These are phyloP conservation scores for Drosophila quadrilineata DNA, from an alignment of 1,140 invertebrate genomes.

Conservation along the genomic window DNA sequence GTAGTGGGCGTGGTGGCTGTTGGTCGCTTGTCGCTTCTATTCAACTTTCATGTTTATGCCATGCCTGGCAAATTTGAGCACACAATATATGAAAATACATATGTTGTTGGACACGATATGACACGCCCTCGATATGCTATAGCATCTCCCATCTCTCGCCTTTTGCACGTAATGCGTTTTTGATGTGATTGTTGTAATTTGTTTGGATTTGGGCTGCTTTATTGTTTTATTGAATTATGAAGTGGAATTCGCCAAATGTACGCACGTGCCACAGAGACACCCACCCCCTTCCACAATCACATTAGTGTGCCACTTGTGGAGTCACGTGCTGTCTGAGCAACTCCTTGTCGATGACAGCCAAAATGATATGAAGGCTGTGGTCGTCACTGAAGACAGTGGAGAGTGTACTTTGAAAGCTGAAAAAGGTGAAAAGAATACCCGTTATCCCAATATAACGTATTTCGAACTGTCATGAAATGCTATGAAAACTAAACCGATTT, in stretches of 20 bases:
- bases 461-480: no score
- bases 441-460: no score
- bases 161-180: conserved; percentile 15
- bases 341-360: conserved; percentile 11
- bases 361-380: no score
- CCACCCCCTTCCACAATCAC: conserved; percentile 1
- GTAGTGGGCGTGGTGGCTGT: conserved; percentile 5
- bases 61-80: conserved; percentile 70
- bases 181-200: conserved; percentile 80
- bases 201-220: conserved; percentile 74
- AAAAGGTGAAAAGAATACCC: no score
- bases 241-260: conserved; percentile 70
- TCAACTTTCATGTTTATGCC: conserved; percentile 55
- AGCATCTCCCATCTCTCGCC: conserved; percentile 3
- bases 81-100: conserved; percentile 78
- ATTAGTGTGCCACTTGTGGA: background rate
- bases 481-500: no score
- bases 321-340: background rate
- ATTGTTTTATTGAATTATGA: conserved; percentile 81
- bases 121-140: background rate
- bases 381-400: no score
- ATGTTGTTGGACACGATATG: conserved; percentile 32
- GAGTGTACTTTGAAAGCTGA: no score
- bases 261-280: conserved; percentile 45
- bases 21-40: background rate